Evolutionary conservation across 2,888 invertebrate species (phyloP).

Genomic region (Pseudococcus jackbeardsleyi): DNA sequence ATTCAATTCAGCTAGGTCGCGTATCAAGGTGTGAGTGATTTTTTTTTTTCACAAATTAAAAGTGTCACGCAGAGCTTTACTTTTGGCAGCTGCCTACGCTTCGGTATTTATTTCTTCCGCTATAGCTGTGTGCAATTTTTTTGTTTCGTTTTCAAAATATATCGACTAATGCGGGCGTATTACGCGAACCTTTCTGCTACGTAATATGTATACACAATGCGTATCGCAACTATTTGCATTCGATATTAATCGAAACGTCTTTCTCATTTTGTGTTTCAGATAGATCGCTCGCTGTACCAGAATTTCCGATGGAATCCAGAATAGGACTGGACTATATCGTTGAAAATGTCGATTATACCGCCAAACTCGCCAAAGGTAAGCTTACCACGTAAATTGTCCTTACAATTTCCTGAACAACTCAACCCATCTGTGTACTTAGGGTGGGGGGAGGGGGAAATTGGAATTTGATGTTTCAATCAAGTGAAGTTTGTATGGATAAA

Average conservation of each 20-base stretch:
- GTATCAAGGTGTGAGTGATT: not conserved
- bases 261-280: not conserved
- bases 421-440: too few relatives aligned
- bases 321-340: slow-evolving; percentile 95
- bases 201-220: not conserved
- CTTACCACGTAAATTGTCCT: not conserved
- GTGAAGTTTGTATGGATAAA: too few relatives aligned
- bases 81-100: not conserved
- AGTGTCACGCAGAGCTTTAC: slow-evolving; percentile 5
- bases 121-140: not conserved
- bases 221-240: not conserved
- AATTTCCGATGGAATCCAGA: slow-evolving; percentile 83
- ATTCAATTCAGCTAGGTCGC: not conserved
- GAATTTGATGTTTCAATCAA: too few relatives aligned
- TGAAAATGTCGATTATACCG: slow-evolving; percentile 91
- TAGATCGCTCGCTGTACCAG: not conserved
- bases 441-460: too few relatives aligned
- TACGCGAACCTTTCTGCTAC: not conserved
- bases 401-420: not conserved
- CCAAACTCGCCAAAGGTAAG: slow-evolving; percentile 86
- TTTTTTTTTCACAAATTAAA: not conserved
- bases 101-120: not conserved
- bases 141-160: not conserved
- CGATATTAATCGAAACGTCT: not conserved
- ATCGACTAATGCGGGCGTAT: not conserved